Conservation (phyloP, 2,113 vertebrate genomes). For the Pygoscelis adeliae region DNA sequence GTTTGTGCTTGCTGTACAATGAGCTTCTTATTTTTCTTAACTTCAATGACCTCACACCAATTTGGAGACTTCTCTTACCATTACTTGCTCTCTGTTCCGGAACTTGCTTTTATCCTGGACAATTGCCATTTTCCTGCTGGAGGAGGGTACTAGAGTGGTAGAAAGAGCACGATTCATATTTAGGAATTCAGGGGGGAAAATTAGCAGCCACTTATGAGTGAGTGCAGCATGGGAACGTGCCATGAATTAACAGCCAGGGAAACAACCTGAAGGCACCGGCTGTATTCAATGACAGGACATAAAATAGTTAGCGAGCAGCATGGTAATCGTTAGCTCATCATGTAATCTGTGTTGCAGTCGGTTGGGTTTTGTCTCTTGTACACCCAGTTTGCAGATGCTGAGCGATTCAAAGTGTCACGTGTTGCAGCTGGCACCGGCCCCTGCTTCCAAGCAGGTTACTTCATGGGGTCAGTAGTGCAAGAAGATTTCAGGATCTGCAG, state of each 20-base stretch:
- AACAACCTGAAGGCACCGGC: background rate
- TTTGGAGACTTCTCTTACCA: background rate
- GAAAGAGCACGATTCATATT: background rate
- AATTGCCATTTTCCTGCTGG: background rate
- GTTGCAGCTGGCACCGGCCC: background rate
- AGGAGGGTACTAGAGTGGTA: background rate
- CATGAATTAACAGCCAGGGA: background rate
- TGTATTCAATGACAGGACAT: background rate
- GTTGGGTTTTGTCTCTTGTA: background rate
- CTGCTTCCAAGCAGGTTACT: background rate
- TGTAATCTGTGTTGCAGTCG: background rate
- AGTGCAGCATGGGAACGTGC: background rate
- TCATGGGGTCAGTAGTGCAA: background rate
- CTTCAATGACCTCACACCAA: background rate
- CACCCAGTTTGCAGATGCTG: background rate
- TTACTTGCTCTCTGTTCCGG: background rate
- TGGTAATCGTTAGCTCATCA: background rate
- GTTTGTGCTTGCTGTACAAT: background rate
- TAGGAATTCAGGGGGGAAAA: background rate
- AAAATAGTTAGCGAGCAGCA: background rate
- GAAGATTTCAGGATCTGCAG: background rate
- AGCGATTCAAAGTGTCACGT: fast-evolving
- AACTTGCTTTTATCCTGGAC: background rate
- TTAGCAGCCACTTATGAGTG: background rate
- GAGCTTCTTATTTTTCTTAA: background rate